Evolutionary conservation across 2,797 vertebrate genomes (phyloP), one percentile per base, ranked within the genome.

Genomic region (Rallus crepitans): DNA sequence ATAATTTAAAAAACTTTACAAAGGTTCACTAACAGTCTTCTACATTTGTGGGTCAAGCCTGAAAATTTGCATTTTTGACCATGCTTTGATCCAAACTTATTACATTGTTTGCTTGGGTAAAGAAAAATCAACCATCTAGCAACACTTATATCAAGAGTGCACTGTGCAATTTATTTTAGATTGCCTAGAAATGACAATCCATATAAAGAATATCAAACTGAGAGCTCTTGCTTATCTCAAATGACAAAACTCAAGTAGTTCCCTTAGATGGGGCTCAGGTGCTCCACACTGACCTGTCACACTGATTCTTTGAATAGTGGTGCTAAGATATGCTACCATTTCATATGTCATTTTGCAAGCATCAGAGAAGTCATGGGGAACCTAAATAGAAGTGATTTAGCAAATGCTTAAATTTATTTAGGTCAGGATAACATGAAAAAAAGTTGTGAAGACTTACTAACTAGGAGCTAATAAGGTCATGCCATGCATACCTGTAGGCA

Each of bases 111-210:
- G 25, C 45, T 68, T 71, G 68, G 6, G 17, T 84, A 45, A 80
- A 76, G 75, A 63, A 82, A 85, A 94, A 68, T 53, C 50, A 71
- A 37, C 15, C 56, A 53, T 31, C 64, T 57, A 81, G 60, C 11
- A 91, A 28, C 50, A 56, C 12, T 95, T 94, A 6, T 96, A 82
- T 89, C 73, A 64, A 30, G 69, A 94, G 60, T 50, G 68, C 27
- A 69, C 72, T 69, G n/a, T 71, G 72, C 50, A 93, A 77, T 97
- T 96, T 83, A 64, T 97, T 97, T 96, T 40, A 89, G 82, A 66
- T 82, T 90, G 82, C 78, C 78, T 92, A 71, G 85, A 89, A 65
- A 45, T 79, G 79, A 79, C 65, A 86, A 72, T 60, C 42, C 75
- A 24, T 39, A 79, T 66, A 92, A 94, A 84, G 87, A 66, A 77